Conservation (phyloP, 2,113 vertebrate species). For the Hipposideros armiger region DNA sequence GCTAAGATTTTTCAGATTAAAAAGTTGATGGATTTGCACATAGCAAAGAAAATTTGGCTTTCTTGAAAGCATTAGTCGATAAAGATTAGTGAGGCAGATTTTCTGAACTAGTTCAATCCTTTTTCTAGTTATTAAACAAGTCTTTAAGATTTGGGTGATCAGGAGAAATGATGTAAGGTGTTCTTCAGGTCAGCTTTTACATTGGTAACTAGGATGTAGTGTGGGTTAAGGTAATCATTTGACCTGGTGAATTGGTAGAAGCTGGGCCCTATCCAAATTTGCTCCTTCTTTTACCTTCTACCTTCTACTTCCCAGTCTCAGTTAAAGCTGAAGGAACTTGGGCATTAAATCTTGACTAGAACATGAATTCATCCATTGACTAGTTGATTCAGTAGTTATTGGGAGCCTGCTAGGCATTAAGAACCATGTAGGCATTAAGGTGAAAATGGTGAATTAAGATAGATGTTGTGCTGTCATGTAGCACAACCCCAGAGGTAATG, state of each 20-base stretch:
- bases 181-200: conserved; percentile 15
- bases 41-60: conserved; percentile 52
- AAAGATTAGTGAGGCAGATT: conserved; percentile 25
- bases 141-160: conserved; percentile 39
- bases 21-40: conserved; percentile 3
- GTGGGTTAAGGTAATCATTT: conserved; percentile 34
- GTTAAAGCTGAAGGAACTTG: conserved; percentile 26
- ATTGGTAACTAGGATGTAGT: neutral
- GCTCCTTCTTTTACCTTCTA: neutral
- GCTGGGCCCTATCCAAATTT: neutral
- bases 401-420: neutral
- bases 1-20: conserved; percentile 32
- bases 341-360: neutral
- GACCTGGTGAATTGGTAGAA: conserved; percentile 9
- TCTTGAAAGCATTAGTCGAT: neutral
- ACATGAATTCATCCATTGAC: neutral
- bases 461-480: neutral
- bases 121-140: conserved; percentile 16
- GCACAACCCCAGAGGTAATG: neutral
- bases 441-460: conserved; percentile 33
- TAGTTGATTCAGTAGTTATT: neutral
- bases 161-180: neutral
- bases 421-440: neutral
- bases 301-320: neutral
- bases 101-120: conserved; percentile 20